Evolutionary conservation across 2,113 vertebrate genomes (phyloP).

Genomic region (Chionodraco myersi): DNA sequence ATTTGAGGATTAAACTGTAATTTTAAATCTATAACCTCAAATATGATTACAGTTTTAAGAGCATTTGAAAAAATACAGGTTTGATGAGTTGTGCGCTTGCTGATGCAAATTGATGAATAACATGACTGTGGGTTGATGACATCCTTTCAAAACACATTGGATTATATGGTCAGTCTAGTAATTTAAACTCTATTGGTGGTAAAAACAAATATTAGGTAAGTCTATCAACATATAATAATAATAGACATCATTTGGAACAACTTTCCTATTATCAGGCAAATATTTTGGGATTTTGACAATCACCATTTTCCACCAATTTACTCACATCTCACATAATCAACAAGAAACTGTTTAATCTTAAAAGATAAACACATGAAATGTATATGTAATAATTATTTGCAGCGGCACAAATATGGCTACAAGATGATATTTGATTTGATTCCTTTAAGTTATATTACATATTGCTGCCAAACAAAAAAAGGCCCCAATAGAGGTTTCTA

Average conservation of each 20-base stretch:
- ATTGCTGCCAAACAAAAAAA: not conserved
- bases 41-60: constrained; percentile 21
- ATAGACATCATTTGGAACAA: too few relatives aligned
- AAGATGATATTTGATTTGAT: not conserved
- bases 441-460: not conserved
- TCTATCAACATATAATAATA: too few relatives aligned
- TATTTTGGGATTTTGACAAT: not conserved
- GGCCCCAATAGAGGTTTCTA: not conserved
- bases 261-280: too few relatives aligned
- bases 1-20: constrained; percentile 51
- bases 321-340: too few relatives aligned
- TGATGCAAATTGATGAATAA: not conserved
- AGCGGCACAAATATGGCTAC: not conserved
- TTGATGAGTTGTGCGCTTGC: too few relatives aligned
- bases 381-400: not conserved
- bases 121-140: not conserved
- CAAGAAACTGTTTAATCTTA: too few relatives aligned
- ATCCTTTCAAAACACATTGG: not conserved
- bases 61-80: not conserved
- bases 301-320: too few relatives aligned
- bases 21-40: constrained; percentile 32
- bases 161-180: not conserved
- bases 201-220: too few relatives aligned
- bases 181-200: not conserved
- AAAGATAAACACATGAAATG: too few relatives aligned